Conservation (phyloP, 2,797 vertebrate genomes). For the Capromys pilorides region DNA sequence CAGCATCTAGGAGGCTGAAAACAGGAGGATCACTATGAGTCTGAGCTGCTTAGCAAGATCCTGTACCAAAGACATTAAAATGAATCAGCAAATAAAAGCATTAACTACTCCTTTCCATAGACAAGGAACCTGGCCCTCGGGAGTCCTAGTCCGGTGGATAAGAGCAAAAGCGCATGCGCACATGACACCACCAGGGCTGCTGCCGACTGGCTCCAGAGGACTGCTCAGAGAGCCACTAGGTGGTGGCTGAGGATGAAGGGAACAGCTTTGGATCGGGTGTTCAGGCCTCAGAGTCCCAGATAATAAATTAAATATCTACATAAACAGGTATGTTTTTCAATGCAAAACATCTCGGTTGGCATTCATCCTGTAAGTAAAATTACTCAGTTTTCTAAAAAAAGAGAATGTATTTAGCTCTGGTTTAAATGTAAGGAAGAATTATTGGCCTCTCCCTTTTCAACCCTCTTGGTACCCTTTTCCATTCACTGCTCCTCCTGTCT, state of each 20-base stretch:
- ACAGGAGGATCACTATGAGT: too few species aligned
- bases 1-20: too few species aligned
- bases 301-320: slow-evolving; percentile 66
- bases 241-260: not conserved
- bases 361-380: slow-evolving; percentile 52
- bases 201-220: not conserved
- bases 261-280: not conserved
- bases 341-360: slow-evolving; percentile 28
- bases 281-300: not conserved
- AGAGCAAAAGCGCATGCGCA: not conserved
- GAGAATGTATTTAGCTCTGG: not conserved
- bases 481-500: fast-evolving
- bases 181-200: fast-evolving
- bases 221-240: fast-evolving
- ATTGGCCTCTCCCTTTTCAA: not conserved
- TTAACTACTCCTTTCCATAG: too few species aligned
- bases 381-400: slow-evolving; percentile 69
- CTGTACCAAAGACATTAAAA: too few species aligned
- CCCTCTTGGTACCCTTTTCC: fast-evolving
- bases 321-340: slow-evolving; percentile 34
- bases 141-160: not conserved
- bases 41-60: too few species aligned
- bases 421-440: slow-evolving; percentile 49
- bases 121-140: not conserved
- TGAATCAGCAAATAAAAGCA: too few species aligned